phyloP scores from a whole-genome alignment of 53 echinoderm and acorn worm species.

The Patiria pectinifera region DNA sequence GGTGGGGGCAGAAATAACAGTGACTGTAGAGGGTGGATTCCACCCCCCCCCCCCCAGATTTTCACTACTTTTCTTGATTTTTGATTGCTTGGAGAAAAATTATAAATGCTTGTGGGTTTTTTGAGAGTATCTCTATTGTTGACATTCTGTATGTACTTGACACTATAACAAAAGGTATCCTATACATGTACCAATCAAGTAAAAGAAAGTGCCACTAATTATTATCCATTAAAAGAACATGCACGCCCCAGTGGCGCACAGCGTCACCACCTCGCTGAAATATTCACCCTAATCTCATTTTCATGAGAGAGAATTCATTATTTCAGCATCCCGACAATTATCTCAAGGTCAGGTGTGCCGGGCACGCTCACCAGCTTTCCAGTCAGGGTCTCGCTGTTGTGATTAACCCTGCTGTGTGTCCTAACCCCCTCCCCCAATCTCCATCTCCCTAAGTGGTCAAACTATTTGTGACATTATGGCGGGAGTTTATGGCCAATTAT shows the following conservation, averaged over 20 bases:
- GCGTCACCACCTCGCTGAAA: neutral
- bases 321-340: neutral
- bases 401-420: too few relatives aligned
- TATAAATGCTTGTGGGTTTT: neutral
- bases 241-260: neutral
- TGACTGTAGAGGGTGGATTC: too few relatives aligned
- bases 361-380: neutral
- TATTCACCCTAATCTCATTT: neutral
- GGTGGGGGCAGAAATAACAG: too few relatives aligned
- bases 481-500: neutral
- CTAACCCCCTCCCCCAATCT: too few relatives aligned
- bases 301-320: slow-evolving; percentile 2
- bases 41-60: too few relatives aligned
- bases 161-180: neutral
- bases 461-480: neutral
- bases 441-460: neutral
- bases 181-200: neutral
- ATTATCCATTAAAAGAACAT: neutral
- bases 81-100: too few relatives aligned
- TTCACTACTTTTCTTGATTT: too few relatives aligned
- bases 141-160: neutral
- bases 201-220: neutral
- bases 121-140: neutral
- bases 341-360: neutral
- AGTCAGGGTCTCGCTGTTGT: neutral